Base-by-base conservation (phyloP, 2,113 vertebrate species). In the Benitochromis conjunctus region DNA sequence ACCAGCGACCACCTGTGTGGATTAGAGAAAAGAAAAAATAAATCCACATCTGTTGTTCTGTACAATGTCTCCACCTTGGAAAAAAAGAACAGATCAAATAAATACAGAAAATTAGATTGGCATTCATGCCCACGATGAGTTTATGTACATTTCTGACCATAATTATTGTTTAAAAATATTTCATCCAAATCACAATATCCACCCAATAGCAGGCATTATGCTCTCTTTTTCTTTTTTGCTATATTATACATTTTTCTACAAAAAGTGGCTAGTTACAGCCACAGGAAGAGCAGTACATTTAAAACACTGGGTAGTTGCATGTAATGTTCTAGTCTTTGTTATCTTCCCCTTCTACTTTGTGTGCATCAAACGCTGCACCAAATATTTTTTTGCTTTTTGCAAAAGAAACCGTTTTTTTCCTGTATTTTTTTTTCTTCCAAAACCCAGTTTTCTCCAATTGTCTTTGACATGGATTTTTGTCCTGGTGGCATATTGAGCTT, bases 231-330 rank as follows among this genome's bases (percentile, higher is more conserved):
- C 58, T 90, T 79, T 29, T 80, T 74, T 81, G 53, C 21, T 29
- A 69, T 26, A 26, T 83, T 90, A 36, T 71, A 51, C 57, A 55
- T 69, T 43, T 24, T 69, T 78, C 64, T 53, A 43, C 1, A 2
- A 4, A 82, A 76, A 34, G 64, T 82, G 58, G 7, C 89, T 79
- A n/a, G 60, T 29, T 69, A 18, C 19, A 60, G 57, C 90, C 46
- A 19, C 54, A 69, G 81, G 76, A 60, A 77, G 54, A 85, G 76
- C 60, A n/a, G 58, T 81, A 36, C 82, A 69, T 82, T 90, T 14
- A 2, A 88, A 85, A 89, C 79, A 81, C 34, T 69, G 24, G 36
- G 62, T 85, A 88, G 90, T 83, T 90, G 81, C 58, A 57, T 86
- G 43, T 87, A 77, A 51, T 56, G 51, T 84, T 87, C 43, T 51